Evolutionary conservation across 2,113 vertebrate genomes (phyloP).

Genomic region (Campylomormyrus tamandua): DNA sequence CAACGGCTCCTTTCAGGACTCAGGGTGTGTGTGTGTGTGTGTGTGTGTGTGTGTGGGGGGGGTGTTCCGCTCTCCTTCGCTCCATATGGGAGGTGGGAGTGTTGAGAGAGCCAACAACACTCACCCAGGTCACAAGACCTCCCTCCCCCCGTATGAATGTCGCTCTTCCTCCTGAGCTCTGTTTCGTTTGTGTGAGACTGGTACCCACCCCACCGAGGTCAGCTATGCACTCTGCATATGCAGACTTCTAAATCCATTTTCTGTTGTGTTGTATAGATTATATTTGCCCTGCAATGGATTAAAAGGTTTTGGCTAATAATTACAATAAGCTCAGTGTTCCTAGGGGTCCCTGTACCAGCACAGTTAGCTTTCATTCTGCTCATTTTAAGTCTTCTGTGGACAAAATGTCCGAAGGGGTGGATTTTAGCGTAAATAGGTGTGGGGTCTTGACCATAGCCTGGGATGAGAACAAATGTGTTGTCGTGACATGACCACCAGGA

Average conservation of each 20-base stretch:
- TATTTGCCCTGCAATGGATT: neutral
- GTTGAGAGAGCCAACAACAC: conserved; percentile 3
- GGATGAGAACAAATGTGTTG: neutral
- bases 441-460: neutral
- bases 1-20: conserved; percentile 39
- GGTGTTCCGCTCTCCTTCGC: conserved; percentile 23
- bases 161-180: neutral
- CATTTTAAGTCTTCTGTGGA: neutral
- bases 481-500: neutral
- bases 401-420: neutral
- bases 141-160: neutral
- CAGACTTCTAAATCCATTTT: neutral
- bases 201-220: neutral
- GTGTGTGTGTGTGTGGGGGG: neutral
- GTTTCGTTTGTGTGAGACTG: neutral
- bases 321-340: neutral
- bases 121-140: neutral
- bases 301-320: neutral
- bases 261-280: conserved; percentile 18
- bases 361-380: neutral
- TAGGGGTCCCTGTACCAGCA: neutral
- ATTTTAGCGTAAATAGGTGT: neutral
- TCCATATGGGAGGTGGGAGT: neutral
- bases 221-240: neutral
- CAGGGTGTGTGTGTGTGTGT: neutral